Percentiles rank a stretch among this genome's conserved stretches.
These are phyloP conservation scores for Protonemura montana DNA, from an alignment of 2,888 invertebrate genomes.

Conservation along the genomic window DNA sequence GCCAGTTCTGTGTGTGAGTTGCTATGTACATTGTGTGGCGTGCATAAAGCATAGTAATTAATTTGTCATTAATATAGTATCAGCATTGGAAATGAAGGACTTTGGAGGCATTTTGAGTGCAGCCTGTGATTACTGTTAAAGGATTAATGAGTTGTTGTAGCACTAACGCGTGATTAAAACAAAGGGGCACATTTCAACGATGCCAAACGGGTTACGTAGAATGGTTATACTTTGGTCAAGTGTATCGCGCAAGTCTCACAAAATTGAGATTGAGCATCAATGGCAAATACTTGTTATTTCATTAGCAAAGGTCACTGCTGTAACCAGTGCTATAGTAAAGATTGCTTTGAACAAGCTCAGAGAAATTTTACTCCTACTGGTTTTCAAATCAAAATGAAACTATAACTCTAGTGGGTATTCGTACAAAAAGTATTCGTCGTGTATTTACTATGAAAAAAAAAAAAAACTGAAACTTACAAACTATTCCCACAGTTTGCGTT, in stretches of 20 bases:
- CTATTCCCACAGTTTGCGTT: background rate
- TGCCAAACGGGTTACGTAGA: background rate
- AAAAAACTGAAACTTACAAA: background rate
- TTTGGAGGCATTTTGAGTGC: background rate
- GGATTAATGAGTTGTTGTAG: constrained; percentile 7
- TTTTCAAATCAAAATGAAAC: background rate
- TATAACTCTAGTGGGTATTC: background rate
- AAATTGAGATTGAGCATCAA: background rate
- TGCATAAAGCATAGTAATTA: background rate
- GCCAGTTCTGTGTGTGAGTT: background rate
- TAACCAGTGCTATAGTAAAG: too few species aligned
- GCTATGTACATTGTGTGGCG: background rate
- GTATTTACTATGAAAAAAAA: background rate
- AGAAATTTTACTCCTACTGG: background rate
- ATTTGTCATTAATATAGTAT: constrained; percentile 12
- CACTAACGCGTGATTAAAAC: constrained; percentile 1
- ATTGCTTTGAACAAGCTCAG: too few species aligned
- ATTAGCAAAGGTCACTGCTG: background rate
- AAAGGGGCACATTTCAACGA: background rate
- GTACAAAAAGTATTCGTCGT: background rate
- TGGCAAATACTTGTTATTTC: background rate
- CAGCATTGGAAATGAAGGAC: background rate
- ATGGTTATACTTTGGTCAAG: background rate
- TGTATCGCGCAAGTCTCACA: background rate
- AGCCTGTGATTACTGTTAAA: constrained; percentile 7